phyloP scores from a whole-genome alignment of 1,140 invertebrate species.

The Bombus waltoni region DNA sequence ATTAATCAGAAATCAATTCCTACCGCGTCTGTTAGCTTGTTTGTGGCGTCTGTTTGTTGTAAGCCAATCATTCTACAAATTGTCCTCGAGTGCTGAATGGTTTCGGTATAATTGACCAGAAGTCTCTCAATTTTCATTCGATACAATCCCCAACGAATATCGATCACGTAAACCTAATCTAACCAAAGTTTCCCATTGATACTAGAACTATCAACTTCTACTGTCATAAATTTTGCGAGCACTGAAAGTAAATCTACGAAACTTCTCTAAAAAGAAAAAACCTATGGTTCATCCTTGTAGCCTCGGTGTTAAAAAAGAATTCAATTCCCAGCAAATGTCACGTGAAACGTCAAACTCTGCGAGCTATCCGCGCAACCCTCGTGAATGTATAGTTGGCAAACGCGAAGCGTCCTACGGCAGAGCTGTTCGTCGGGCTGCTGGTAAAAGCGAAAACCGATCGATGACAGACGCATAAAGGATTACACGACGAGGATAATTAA shows the following conservation, averaged over 20 bases:
- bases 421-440: background rate
- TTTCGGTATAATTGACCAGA: conserved; percentile 11
- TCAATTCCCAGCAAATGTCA: background rate
- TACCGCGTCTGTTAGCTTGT: background rate
- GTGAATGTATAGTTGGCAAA: background rate
- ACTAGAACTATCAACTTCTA: background rate
- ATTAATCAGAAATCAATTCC: conserved; percentile 28
- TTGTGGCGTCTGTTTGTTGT: conserved; percentile 17
- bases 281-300: background rate
- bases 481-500: conserved; percentile 31
- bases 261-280: too few species aligned
- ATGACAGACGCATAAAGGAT: conserved; percentile 11
- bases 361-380: background rate
- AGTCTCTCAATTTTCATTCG: background rate
- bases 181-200: background rate
- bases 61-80: conserved; percentile 17
- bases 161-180: background rate
- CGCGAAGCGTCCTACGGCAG: background rate
- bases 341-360: background rate
- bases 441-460: conserved; percentile 33
- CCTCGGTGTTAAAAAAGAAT: too few species aligned
- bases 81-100: background rate
- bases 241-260: background rate
- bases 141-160: background rate
- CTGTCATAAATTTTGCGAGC: too few species aligned